Evolutionary conservation across 2,113 vertebrate species (phyloP).

Genomic region (Rallus limicola): DNA sequence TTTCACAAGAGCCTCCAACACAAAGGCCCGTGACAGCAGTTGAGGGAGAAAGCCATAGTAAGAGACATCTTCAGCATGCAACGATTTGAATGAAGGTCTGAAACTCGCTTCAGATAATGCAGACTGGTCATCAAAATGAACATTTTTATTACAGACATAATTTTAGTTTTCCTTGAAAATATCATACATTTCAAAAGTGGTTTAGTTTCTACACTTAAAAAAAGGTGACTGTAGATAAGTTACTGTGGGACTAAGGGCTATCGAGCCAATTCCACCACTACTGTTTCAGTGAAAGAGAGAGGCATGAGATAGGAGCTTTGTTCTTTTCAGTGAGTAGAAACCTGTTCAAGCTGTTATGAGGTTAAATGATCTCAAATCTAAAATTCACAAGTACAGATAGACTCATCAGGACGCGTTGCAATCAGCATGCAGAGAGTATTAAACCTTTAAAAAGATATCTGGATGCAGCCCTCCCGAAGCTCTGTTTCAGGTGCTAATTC

Average conservation of each 20-base stretch:
- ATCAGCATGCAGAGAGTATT: not conserved
- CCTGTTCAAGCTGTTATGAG: accelerated
- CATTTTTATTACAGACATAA: not conserved
- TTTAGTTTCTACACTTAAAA: not conserved
- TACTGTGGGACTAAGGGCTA: not conserved
- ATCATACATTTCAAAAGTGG: not conserved
- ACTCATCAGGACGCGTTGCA: not conserved
- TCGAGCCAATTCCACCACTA: not conserved
- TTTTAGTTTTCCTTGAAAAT: not conserved
- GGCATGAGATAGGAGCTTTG: not conserved
- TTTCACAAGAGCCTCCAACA: not conserved
- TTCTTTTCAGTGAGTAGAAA: not conserved
- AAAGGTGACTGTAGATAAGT: not conserved
- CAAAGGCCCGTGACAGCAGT: accelerated
- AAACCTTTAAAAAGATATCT: not conserved
- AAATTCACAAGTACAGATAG: not conserved
- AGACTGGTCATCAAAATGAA: not conserved
- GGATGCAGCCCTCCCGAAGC: not conserved
- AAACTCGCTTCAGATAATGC: not conserved
- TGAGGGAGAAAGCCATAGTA: not conserved
- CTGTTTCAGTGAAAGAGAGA: not conserved
- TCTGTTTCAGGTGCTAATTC: not conserved
- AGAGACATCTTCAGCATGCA: not conserved
- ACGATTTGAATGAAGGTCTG: not conserved
- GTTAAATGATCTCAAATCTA: not conserved